Conservation (phyloP, 2,113 vertebrate genomes). For the Aspiorhynchus laticeps region DNA sequence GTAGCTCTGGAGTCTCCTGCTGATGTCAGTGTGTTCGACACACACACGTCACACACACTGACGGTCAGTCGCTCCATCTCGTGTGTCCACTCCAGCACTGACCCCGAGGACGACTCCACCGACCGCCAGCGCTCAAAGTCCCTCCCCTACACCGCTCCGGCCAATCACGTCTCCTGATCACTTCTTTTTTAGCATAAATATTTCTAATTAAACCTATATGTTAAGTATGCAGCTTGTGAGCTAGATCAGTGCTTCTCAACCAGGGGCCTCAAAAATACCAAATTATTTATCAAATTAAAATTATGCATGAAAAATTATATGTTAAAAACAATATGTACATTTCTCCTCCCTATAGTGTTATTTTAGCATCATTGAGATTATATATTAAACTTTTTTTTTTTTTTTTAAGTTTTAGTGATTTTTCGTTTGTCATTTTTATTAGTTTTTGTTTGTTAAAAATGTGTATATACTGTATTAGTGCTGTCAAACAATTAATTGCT, state of each 20-base stretch:
- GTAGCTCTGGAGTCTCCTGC: conserved; percentile 70
- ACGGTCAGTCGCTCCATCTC: conserved; percentile 68
- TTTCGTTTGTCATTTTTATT: no score
- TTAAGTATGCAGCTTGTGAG: not conserved
- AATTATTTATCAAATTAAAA: not conserved
- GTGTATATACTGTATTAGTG: no score
- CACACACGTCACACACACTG: conserved; percentile 65
- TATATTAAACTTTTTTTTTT: no score
- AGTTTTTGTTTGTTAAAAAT: no score
- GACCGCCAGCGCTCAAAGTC: conserved; percentile 80
- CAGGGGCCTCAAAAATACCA: not conserved
- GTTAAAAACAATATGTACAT: not conserved
- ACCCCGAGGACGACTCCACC: conserved; percentile 68
- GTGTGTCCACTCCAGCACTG: conserved; percentile 73
- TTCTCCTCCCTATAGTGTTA: not conserved
- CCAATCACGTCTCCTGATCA: conserved; percentile 55
- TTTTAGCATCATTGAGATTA: not conserved
- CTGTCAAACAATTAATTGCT: no score
- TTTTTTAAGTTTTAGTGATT: not conserved
- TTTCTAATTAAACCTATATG: not conserved
- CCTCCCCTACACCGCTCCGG: conserved; percentile 77
- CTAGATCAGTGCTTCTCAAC: not conserved
- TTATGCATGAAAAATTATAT: not conserved
- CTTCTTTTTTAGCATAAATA: not conserved
- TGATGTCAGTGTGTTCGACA: conserved; percentile 76